These are phyloP conservation scores for Pachyrhynchus sulphureomaculatus DNA, from an alignment of 1,140 invertebrate species.

Conservation along the genomic window DNA sequence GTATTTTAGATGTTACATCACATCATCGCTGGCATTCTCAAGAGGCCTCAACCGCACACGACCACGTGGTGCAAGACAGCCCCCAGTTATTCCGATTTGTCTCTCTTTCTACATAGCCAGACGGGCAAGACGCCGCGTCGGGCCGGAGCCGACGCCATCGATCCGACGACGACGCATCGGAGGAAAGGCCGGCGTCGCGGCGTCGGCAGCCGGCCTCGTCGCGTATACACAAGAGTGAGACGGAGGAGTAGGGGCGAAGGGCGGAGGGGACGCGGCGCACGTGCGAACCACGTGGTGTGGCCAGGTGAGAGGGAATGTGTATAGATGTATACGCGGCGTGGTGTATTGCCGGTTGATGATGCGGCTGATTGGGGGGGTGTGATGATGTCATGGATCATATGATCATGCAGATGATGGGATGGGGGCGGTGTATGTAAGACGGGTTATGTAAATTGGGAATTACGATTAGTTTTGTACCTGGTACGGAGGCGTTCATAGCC, in stretches of 20 bases:
- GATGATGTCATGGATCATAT: constrained; percentile 23
- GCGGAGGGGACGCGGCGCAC: constrained; percentile 18
- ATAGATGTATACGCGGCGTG: too few species aligned
- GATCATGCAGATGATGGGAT: constrained; percentile 20
- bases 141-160: constrained; percentile 42
- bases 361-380: neutral
- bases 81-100: neutral
- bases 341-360: too few species aligned
- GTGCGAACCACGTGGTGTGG: constrained; percentile 26
- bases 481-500: too few species aligned
- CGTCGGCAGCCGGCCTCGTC: constrained; percentile 16
- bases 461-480: too few species aligned
- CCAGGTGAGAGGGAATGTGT: constrained; percentile 17
- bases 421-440: neutral
- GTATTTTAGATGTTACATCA: constrained; percentile 13
- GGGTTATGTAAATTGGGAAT: neutral
- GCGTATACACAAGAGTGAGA: too few species aligned
- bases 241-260: neutral
- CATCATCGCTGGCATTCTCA: constrained; percentile 14
- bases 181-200: constrained; percentile 18
- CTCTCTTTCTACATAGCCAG: constrained; percentile 2
- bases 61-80: constrained; percentile 9
- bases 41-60: neutral
- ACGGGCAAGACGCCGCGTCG: constrained; percentile 33
- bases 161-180: constrained; percentile 20